These are phyloP conservation scores for Masticophis lateralis DNA, from an alignment of 2,797 vertebrate genomes.

Conservation along the genomic window DNA sequence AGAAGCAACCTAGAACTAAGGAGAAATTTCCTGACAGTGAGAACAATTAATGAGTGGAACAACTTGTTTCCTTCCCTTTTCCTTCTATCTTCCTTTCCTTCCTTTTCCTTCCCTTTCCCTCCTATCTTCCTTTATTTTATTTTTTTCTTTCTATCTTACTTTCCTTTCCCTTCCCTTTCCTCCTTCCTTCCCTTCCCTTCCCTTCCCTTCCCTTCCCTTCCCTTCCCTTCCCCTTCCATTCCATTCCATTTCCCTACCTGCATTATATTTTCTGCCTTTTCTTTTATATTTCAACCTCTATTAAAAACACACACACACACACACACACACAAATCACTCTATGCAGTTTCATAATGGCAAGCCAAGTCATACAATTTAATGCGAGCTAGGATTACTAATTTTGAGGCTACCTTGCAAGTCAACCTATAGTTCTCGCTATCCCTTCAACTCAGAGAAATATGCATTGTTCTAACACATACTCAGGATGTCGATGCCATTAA, in stretches of 20 bases:
- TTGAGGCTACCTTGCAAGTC: neutral
- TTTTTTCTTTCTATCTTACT: too few relatives aligned
- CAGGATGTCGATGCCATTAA: neutral
- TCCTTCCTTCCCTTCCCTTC: accelerated
- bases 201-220: accelerated
- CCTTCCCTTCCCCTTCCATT: too few relatives aligned
- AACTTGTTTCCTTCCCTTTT: too few relatives aligned
- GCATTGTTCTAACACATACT: neutral
- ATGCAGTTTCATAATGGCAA: neutral
- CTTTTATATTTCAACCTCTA: neutral
- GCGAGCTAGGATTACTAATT: neutral
- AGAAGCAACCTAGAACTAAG: too few relatives aligned
- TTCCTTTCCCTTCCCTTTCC: too few relatives aligned
- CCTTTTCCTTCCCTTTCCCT: too few relatives aligned
- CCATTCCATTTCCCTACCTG: too few relatives aligned
- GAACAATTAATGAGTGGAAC: too few relatives aligned
- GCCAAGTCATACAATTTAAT: neutral
- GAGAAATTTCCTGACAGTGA: too few relatives aligned
- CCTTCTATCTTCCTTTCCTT: neutral
- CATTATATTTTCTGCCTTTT: neutral
- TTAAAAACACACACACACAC: neutral
- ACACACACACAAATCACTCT: neutral
- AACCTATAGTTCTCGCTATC: neutral
- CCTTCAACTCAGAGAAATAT: neutral
- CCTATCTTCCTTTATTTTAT: too few relatives aligned